Base-by-base conservation (phyloP, 2,888 invertebrate species). In the Andrena chrysosceles region DNA sequence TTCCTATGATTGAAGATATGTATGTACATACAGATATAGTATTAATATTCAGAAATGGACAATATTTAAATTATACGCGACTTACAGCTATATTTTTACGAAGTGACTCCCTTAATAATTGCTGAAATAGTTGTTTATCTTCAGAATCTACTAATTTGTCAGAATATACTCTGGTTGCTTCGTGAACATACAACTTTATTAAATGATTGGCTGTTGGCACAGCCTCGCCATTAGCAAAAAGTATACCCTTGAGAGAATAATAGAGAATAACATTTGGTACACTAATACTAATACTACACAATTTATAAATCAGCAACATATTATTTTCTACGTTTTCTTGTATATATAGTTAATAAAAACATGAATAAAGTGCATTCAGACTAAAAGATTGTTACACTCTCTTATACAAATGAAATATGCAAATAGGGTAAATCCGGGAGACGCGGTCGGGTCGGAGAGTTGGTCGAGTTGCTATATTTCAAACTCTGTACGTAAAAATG, bases 141-240 rank as follows among this genome's bases (percentile, higher is more conserved):
- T 92, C 93, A 10, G 77, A 76, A 74, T 81, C 89, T 0, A 98
- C 96, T 59, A 99, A 94, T 93, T 99, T 99, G 94, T 99, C 99
- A 0, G 97, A 96, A 93, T 99, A 99, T 0, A 99, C 98, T 72
- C 99, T 95, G 63, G 96, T 96, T 0, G 98, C 97, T 94, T 99
- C 99, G 91, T 99, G 99, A 94, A 97, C 96, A 97, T 98, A 99
- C 66, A 99, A 94, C 23, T 98, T 95, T 4, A 98, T 95, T 48
- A 98, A 94, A 77, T 97, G 96, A 54, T 96, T 96, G 0, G 96
- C 95, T 72, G 95, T 95, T 77, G 96, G 96, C 67, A 97, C 95
- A 4, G 96, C 96, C 82, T 97, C 98, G 6, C 96, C 96, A 71
- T 96, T 96, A 23, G 98, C 96, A 93, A 98, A 98, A 42, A 99